phyloP scores from a whole-genome alignment of 2,113 vertebrate genomes.

The Sceloporus undulatus region DNA sequence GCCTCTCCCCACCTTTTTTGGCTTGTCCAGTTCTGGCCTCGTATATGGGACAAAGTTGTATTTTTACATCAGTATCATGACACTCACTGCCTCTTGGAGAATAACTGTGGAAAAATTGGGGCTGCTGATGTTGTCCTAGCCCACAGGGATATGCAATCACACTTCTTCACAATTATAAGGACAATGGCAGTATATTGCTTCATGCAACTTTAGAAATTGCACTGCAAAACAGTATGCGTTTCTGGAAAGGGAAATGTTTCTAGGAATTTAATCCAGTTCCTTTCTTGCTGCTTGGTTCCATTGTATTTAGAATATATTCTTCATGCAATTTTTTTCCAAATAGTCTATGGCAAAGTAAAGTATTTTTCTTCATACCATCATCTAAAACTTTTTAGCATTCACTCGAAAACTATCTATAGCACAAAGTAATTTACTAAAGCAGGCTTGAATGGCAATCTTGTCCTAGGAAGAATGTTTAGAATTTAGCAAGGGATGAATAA shows the following conservation, averaged over 20 bases:
- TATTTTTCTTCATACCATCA: conserved; percentile 20
- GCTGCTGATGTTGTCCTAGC: too few species aligned
- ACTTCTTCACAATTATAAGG: not conserved
- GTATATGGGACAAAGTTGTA: too few species aligned
- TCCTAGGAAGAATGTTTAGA: conserved; percentile 10
- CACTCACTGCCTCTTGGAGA: not conserved
- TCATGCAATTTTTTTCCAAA: conserved; percentile 44
- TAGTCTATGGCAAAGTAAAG: not conserved
- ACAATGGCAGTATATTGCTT: not conserved
- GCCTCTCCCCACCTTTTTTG: too few species aligned
- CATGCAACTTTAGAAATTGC: conserved; percentile 26
- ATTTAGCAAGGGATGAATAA: not conserved
- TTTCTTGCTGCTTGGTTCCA: conserved; percentile 29
- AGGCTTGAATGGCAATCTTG: conserved; percentile 33
- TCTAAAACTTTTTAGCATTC: conserved; percentile 16
- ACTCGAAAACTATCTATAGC: conserved; percentile 30
- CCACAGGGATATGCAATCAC: not conserved
- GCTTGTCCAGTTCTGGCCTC: not conserved
- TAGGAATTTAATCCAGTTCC: conserved; percentile 28
- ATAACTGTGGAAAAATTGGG: not conserved
- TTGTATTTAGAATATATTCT: not conserved
- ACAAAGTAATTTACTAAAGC: conserved; percentile 31
- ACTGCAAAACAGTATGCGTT: not conserved
- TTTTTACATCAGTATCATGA: not conserved
- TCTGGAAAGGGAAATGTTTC: conserved; percentile 35